Evolutionary conservation across 2,113 vertebrate species (phyloP).

Genomic region (Cardinalis cardinalis): DNA sequence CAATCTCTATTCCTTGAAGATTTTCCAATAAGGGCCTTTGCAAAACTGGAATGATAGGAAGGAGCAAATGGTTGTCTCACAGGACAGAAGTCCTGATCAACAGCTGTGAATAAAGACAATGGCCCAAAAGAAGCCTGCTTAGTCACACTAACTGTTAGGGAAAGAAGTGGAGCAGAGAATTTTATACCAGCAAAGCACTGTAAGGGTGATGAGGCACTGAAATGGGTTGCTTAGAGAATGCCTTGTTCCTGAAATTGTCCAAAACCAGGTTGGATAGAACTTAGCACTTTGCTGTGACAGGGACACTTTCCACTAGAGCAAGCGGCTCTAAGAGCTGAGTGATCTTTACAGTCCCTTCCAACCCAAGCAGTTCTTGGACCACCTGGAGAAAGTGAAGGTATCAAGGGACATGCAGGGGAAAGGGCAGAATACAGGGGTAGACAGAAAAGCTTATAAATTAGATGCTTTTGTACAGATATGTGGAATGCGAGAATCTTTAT

Average conservation of each 20-base stretch:
- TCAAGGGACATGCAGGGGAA: neutral
- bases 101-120: neutral
- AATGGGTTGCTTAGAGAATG: neutral
- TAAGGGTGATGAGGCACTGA: no score
- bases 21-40: neutral
- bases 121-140: neutral
- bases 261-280: neutral
- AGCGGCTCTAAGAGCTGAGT: neutral
- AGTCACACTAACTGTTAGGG: neutral
- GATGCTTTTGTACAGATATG: neutral
- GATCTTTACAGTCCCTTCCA: neutral
- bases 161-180: neutral
- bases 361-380: neutral
- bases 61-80: neutral
- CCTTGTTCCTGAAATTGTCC: neutral
- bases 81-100: neutral
- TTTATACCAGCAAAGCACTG: neutral
- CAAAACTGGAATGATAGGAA: neutral
- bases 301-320: no score
- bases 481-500: neutral
- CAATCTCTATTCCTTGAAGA: neutral
- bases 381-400: neutral
- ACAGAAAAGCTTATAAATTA: neutral
- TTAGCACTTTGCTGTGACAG: no score
- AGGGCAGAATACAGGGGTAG: rapidly evolving